Evolutionary conservation across 2,113 vertebrate species (phyloP).

Genomic region (Microtus pennsylvanicus): DNA sequence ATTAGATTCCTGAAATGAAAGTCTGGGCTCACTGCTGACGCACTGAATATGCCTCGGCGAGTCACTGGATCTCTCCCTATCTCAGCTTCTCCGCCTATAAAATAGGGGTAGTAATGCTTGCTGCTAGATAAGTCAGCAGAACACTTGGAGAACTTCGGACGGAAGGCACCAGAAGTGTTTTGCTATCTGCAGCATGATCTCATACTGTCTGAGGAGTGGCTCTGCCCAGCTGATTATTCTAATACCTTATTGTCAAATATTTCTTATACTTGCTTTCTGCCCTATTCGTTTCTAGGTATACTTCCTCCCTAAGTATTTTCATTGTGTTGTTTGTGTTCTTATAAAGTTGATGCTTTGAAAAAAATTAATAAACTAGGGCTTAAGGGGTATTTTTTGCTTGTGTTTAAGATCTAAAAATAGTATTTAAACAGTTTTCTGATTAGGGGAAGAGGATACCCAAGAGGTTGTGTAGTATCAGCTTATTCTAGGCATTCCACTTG

Average conservation of each 20-base stretch:
- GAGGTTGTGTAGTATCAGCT: background rate
- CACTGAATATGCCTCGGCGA: constrained; percentile 19
- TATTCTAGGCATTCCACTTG: background rate
- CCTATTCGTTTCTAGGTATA: background rate
- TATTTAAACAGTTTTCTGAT: constrained; percentile 38
- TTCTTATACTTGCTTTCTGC: constrained; percentile 7
- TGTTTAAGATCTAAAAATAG: constrained; percentile 46
- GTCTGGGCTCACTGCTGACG: constrained; percentile 28
- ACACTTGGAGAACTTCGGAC: constrained; percentile 28
- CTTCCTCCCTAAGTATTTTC: background rate
- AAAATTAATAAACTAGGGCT: constrained; percentile 22
- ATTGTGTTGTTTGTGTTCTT: background rate
- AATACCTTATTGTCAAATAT: background rate
- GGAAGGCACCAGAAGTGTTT: constrained; percentile 55
- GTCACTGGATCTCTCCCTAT: constrained; percentile 51
- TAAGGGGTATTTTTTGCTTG: background rate
- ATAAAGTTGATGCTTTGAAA: constrained; percentile 13
- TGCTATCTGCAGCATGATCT: constrained; percentile 71
- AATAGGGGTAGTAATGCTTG: constrained; percentile 68
- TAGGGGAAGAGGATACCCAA: background rate
- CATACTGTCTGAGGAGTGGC: constrained; percentile 52
- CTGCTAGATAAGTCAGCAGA: constrained; percentile 69
- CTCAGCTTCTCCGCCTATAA: constrained; percentile 67
- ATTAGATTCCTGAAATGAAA: constrained; percentile 64
- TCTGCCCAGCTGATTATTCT: constrained; percentile 21